Evolutionary conservation across 92 coral and sea anemone species (phyloP).

Genomic region (Phenganax stokvisi): DNA sequence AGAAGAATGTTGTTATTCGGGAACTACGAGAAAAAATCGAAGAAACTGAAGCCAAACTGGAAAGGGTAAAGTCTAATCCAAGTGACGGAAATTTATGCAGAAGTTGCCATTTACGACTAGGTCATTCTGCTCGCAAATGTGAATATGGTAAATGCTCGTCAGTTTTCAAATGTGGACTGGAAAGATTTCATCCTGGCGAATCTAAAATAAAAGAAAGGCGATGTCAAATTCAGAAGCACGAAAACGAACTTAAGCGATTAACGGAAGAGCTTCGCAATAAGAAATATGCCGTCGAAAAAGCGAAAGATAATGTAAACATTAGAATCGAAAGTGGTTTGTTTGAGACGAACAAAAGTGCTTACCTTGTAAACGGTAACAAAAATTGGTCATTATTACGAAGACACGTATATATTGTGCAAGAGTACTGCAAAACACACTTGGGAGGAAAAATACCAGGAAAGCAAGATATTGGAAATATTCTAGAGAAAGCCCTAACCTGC

Average conservation of each 20-base stretch:
- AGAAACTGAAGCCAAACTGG: conserved; percentile 30
- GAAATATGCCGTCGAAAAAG: conserved; percentile 20
- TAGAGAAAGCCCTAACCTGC: conserved; percentile 29
- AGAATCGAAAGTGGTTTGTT: conserved; percentile 36
- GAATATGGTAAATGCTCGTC: conserved; percentile 45
- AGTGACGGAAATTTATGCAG: conserved; percentile 37
- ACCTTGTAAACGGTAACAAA: conserved; percentile 7
- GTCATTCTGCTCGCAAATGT: conserved; percentile 53
- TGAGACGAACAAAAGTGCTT: background rate
- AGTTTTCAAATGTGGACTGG: conserved; percentile 46
- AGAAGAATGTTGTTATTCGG: background rate
- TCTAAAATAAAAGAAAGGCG: background rate
- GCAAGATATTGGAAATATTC: conserved; percentile 35
- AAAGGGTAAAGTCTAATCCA: conserved; percentile 18
- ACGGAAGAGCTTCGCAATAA: conserved; percentile 28
- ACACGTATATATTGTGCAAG: conserved; percentile 46
- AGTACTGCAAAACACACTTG: conserved; percentile 45
- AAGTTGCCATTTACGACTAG: conserved; percentile 48
- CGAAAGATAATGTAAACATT: conserved; percentile 30
- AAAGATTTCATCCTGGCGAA: conserved; percentile 28
- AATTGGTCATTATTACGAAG: conserved; percentile 48
- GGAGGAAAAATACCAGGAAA: conserved; percentile 45
- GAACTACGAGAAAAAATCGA: conserved; percentile 20
- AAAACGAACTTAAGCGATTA: background rate
- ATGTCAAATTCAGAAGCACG: background rate